A percentile compares a stretch with the other conserved stretches of the same genome.
Evolutionary conservation across 2,113 vertebrate species (phyloP).

Genomic region (Engystomops pustulosus): DNA sequence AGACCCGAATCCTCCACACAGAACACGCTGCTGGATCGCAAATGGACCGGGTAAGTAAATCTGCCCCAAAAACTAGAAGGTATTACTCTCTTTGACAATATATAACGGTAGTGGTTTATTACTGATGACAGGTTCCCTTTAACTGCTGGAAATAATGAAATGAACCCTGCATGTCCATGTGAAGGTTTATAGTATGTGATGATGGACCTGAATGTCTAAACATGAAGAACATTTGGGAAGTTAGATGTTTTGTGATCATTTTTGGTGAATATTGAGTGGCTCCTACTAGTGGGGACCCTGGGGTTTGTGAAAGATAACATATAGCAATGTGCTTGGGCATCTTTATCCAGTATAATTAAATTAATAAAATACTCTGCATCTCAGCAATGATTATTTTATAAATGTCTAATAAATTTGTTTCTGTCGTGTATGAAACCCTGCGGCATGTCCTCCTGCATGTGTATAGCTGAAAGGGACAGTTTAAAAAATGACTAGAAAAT

Average conservation of each 20-base stretch:
- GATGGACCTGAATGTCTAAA: not conserved
- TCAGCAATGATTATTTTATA: not conserved
- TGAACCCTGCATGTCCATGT: not conserved
- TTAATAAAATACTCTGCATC: not conserved
- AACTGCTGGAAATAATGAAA: not conserved
- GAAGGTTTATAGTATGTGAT: not conserved
- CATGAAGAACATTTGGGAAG: not conserved
- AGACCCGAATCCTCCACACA: no score
- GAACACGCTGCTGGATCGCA: no score
- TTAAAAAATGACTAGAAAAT: no score
- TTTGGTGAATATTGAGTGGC: not conserved
- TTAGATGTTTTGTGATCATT: not conserved
- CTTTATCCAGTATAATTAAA: not conserved
- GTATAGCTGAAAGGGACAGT: no score
- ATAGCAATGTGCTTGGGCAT: not conserved
- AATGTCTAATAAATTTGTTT: not conserved
- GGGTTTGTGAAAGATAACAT: not conserved
- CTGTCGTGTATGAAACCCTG: not conserved
- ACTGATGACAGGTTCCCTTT: no score
- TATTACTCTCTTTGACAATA: no score
- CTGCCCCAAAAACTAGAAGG: no score
- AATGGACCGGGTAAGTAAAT: no score
- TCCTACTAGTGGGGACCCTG: not conserved
- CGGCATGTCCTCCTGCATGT: no score
- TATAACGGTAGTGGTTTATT: no score